A percentile compares a stretch with the other conserved stretches of the same genome.
Evolutionary conservation across 2,113 vertebrate genomes (phyloP).

Genomic region (Podocnemis expansa): DNA sequence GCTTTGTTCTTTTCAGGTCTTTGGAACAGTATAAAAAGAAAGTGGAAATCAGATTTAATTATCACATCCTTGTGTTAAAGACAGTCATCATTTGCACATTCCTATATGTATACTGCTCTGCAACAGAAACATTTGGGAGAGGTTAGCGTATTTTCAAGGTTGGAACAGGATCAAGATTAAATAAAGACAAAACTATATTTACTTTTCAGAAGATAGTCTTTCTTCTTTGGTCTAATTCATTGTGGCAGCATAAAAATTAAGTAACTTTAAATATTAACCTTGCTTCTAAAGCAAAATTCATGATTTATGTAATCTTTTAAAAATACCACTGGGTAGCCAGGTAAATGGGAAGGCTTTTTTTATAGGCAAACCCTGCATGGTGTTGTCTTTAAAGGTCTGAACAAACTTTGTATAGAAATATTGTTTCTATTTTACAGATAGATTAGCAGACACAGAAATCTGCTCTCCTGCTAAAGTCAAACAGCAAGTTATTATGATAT

Average conservation of each 20-base stretch:
- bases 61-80: background rate
- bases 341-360: background rate
- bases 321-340: background rate
- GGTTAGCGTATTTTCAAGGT: background rate
- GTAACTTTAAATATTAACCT: background rate
- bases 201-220: background rate
- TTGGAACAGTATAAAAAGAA: conserved; percentile 21
- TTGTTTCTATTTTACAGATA: background rate
- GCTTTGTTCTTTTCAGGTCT: conserved; percentile 1
- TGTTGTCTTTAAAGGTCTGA: background rate
- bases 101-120: background rate
- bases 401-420: background rate
- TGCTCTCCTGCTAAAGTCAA: background rate
- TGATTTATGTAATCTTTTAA: background rate
- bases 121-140: conserved; percentile 6
- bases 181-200: background rate
- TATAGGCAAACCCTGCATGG: background rate
- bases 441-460: background rate
- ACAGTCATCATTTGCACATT: conserved; percentile 2
- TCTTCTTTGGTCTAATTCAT: background rate
- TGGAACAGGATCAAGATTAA: background rate
- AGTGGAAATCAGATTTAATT: conserved; percentile 35
- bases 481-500: background rate
- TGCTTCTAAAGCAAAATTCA: background rate
- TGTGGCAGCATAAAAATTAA: background rate